Evolutionary conservation across 2,888 invertebrate genomes (phyloP).

Genomic region (Mycalesis mineus): DNA sequence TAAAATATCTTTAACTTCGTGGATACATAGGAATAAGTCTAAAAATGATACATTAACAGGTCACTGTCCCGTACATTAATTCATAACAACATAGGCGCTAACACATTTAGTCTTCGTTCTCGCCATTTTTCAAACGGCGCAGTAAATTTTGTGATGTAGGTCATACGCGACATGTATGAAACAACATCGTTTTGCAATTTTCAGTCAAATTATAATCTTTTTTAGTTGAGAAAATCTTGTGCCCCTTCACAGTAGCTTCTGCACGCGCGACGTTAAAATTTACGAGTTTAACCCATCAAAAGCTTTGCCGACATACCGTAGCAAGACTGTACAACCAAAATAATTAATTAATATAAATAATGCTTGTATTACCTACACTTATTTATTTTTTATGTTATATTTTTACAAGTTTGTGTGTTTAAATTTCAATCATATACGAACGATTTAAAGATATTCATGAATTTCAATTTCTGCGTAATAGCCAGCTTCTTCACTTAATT

Average conservation of each 20-base stretch:
- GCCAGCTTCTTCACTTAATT: no score
- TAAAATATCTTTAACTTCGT: no score
- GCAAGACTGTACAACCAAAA: no score
- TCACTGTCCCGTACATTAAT: background rate
- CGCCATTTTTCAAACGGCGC: conserved; percentile 7
- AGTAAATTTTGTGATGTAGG: conserved; percentile 15
- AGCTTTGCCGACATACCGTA: no score
- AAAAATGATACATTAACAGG: background rate
- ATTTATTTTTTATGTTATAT: no score
- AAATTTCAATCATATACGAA: no score
- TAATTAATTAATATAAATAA: no score
- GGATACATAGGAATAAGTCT: background rate
- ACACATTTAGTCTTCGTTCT: background rate
- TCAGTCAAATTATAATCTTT: conserved; percentile 9
- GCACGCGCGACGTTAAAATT: background rate
- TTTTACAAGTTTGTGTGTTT: no score
- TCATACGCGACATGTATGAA: conserved; percentile 16
- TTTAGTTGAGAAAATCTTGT: background rate
- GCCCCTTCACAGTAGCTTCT: background rate
- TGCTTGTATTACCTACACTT: no score
- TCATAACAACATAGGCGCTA: background rate
- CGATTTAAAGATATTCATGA: no score
- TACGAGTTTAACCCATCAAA: background rate
- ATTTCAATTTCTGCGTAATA: no score
- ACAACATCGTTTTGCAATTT: conserved; percentile 10